Conservation (phyloP, 1,140 invertebrate species). For the Piezodorus guildinii region DNA sequence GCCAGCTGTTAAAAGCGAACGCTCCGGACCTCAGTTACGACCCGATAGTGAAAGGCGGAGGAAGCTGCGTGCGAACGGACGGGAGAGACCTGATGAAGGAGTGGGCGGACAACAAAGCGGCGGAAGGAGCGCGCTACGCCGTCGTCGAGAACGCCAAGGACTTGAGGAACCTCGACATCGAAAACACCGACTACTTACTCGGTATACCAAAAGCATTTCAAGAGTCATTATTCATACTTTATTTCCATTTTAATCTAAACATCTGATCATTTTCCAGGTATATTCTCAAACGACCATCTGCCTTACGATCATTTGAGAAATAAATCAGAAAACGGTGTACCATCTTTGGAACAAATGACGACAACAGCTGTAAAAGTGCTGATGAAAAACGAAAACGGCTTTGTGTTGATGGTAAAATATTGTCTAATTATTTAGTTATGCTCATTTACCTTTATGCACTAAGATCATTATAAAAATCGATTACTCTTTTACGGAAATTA, state of each 20-base stretch:
- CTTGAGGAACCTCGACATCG: constrained; percentile 35
- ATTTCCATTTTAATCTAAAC: no score
- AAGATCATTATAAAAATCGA: no score
- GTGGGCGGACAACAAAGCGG: constrained; percentile 34
- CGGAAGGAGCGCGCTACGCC: constrained; percentile 23
- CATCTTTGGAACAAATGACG: neutral
- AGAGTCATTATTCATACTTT: no score
- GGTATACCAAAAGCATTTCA: constrained; percentile 15
- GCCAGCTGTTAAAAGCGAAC: neutral
- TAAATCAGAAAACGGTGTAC: neutral
- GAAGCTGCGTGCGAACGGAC: constrained; percentile 37
- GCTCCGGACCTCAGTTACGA: no score
- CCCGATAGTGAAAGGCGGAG: constrained; percentile 36
- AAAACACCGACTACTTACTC: constrained; percentile 43
- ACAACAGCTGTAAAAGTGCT: neutral
- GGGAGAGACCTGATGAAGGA: constrained; percentile 36
- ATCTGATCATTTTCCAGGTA: neutral
- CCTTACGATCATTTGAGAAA: neutral
- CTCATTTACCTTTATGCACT: no score
- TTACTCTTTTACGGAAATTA: no score
- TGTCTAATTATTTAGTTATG: no score
- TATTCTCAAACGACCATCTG: neutral
- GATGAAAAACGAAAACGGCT: neutral
- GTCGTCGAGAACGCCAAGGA: constrained; percentile 34
- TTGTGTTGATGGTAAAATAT: neutral